Base-by-base conservation (phyloP, 2,888 invertebrate species). In the Lasioglossum calceatum region DNA sequence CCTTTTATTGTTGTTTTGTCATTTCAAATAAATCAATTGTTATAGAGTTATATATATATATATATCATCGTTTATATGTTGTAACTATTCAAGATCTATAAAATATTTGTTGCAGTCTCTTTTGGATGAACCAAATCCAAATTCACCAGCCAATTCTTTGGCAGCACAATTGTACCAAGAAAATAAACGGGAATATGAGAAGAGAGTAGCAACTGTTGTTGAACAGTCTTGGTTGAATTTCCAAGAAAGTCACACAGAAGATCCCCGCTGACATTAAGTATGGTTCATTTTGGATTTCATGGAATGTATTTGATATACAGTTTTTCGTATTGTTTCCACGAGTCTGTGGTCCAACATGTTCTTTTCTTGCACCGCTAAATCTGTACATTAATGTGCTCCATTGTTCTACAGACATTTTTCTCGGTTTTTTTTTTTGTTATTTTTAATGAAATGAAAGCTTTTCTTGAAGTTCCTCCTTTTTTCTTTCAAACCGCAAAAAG, bases 101-200 rank as follows among this genome's bases (percentile, higher is more conserved):
- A 89, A 89, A 82, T 89, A 88, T 92, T 87, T 91, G 87, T 95
- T 95, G 81, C 96, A 97, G 96, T 97, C 97, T 50, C 95, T 97
- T 92, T 95, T 97, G 92, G 97, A 97, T 93, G 97, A 97, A 94
- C 97, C 97, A 61, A 97, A 97, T 95, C 97, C 97, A 80, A 97
- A 97, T 95, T 97, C 97, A 75, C 97, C 97, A 76, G 97, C 97
- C 67, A 97, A 97, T 94, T 97, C 96, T 89, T 94, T 96, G 89
- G 97, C 97, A 54, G 97, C 97, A 5, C 97, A 97, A 93, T 95
- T 97, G 80, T 97, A 97, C 94, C 96, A 97, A 93, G 97, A 97
- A 92, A 97, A 97, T 94, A 96, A 97, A 85, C 95, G 97, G 75
- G 97, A 97, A 92, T 97, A 97, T 93, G 97, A 97, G 94, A 97